phyloP scores from a whole-genome alignment of 2,113 vertebrate genomes.

The Benitochromis conjunctus region DNA sequence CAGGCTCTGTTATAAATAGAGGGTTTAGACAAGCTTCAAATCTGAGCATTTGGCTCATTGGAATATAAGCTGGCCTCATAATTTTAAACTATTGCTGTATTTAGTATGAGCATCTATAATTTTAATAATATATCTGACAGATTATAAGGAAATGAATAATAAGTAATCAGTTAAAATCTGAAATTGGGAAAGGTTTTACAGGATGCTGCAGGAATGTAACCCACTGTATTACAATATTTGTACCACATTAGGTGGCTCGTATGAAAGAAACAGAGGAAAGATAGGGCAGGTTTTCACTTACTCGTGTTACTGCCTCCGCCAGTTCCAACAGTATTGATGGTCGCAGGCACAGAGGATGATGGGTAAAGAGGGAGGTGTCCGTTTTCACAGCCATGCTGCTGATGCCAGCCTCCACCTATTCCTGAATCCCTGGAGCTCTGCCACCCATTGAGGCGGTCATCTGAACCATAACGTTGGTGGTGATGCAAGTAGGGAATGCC shows the following conservation, averaged over 20 bases:
- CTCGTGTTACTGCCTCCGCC: conserved; percentile 81
- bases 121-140: not conserved
- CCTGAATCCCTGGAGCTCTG: conserved; percentile 92
- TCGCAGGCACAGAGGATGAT: conserved; percentile 91
- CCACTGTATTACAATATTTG: not conserved
- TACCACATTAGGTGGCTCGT: not conserved
- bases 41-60: not conserved
- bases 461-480: conserved; percentile 96
- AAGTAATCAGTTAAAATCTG: not conserved
- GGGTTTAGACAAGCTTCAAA: not conserved
- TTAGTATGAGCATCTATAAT: not conserved
- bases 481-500: conserved; percentile 82
- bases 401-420: conserved; percentile 75
- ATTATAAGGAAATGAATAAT: not conserved
- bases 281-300: conserved; percentile 71
- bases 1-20: not conserved
- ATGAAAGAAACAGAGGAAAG: not conserved
- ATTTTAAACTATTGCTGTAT: not conserved
- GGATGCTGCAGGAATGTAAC: not conserved
- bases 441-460: conserved; percentile 97
- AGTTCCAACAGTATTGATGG: conserved; percentile 95
- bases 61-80: not conserved
- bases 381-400: conserved; percentile 88
- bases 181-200: not conserved
- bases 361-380: conserved; percentile 93